Base-by-base conservation (phyloP, 1,140 invertebrate genomes). In the Drosophila ananassae region DNA sequence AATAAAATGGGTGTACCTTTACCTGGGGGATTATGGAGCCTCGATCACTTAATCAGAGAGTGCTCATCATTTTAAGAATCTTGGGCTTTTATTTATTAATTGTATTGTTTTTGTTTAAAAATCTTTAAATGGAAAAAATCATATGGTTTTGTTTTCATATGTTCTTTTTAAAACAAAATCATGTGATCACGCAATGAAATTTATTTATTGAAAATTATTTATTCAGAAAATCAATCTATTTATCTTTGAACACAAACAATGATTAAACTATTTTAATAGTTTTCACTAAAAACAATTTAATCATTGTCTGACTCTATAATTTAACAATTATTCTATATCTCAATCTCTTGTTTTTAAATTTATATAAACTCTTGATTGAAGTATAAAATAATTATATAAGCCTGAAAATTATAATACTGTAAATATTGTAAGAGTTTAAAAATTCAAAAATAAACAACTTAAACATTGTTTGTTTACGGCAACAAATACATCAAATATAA, bases 1-100 rank as follows among this genome's bases (percentile, higher is more conserved):
- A 17, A 25, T 44, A 60, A 44, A 28, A 37, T 44, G 17, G 10
- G 41, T 44, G 17, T 47, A 12, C 71, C 72, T 66, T 64, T 74
- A 48, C 71, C 72, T 74, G 51, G 47, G 32, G 30, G 46, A 74
- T 13, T 30, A 2, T 22, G n/a, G 2, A 7, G 17, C 10, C 32
- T n/a, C 24, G 7, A 24, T 30, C 53, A 39, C 77, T 57, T 24
- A 85, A 87, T 84, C 81, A 84, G 82, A 57, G 44, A 25, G 8
- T 12, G 9, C 28, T 64, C 78, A 80, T 80, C 64, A 83, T 63
- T 67, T 85, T 48, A 64, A 47, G 52, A 48, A 63, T 60, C 32
- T 25, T n/a, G 24, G 51, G 1, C 34, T 47, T 25, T 6, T 4
- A n/a, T 44, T 8, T 8, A 3, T 30, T 39, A 37, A 2, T 57